phyloP scores from a whole-genome alignment of 2,113 vertebrate species.

The Macroglossus sobrinus region DNA sequence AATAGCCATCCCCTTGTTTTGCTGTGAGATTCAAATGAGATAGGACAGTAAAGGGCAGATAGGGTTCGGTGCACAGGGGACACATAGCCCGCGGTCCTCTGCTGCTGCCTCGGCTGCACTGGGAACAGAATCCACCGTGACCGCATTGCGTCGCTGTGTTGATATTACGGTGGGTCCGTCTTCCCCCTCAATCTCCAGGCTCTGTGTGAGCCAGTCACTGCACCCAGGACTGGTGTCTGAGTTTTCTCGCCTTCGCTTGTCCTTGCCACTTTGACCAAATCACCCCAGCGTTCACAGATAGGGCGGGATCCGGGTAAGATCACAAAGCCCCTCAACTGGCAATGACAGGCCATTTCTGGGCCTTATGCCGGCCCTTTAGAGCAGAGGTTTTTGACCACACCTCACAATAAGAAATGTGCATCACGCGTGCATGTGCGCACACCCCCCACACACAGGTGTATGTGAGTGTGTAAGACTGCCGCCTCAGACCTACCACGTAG shows the following conservation, averaged over 20 bases:
- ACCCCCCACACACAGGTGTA: fast-evolving
- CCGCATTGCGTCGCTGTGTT: fast-evolving
- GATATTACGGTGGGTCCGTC: background rate
- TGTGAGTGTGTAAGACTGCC: background rate
- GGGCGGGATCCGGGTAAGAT: background rate
- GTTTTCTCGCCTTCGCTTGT: background rate
- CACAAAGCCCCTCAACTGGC: background rate
- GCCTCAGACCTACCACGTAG: background rate
- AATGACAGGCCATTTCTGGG: background rate
- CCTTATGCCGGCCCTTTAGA: background rate
- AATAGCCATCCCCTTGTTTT: background rate
- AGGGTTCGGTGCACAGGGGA: background rate
- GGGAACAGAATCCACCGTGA: background rate
- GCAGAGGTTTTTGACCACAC: background rate
- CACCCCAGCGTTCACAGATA: background rate
- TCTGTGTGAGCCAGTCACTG: background rate
- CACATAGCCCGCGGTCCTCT: background rate
- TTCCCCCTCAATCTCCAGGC: background rate
- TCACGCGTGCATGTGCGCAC: too few species aligned
- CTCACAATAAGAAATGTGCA: background rate
- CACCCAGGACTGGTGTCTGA: background rate
- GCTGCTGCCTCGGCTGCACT: background rate
- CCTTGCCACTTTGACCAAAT: background rate
- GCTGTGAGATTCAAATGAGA: background rate
- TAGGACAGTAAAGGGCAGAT: background rate